Conservation (phyloP, 1,140 invertebrate species). For the Dysdera silvatica region DNA sequence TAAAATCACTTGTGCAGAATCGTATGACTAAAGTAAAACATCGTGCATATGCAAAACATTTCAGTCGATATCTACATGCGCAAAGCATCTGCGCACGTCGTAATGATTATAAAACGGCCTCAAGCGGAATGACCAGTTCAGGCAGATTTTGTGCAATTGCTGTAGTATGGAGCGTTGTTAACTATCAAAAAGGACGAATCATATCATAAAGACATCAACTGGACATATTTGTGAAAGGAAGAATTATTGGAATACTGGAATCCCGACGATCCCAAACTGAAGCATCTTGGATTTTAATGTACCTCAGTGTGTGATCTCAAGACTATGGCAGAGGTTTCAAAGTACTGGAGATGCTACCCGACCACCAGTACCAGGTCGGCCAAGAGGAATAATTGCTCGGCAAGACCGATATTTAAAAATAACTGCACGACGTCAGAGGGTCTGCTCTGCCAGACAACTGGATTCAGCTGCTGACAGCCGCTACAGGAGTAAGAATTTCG, state of each 20-base stretch:
- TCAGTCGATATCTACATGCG: too few relatives aligned
- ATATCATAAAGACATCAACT: too few relatives aligned
- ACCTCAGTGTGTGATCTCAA: neutral
- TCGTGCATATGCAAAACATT: too few relatives aligned
- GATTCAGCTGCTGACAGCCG: neutral
- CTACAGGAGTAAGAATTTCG: neutral
- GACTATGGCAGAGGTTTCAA: neutral
- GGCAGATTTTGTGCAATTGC: too few relatives aligned
- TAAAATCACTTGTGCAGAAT: too few relatives aligned
- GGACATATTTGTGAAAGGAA: conserved; percentile 3
- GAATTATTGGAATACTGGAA: neutral
- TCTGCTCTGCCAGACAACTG: neutral
- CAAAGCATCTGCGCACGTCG: too few relatives aligned
- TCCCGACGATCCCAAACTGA: neutral
- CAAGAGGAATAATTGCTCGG: neutral
- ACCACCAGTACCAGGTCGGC: neutral
- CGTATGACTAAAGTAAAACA: too few relatives aligned
- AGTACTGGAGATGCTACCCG: neutral
- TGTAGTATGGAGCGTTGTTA: too few relatives aligned
- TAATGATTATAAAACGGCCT: too few relatives aligned
- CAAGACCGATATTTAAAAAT: conserved; percentile 1
- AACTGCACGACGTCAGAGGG: neutral
- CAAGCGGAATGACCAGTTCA: too few relatives aligned
- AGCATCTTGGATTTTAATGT: neutral
- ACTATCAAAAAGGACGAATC: too few relatives aligned